Evolutionary conservation across 2,113 vertebrate species (phyloP).

Genomic region (Neogale vison): DNA sequence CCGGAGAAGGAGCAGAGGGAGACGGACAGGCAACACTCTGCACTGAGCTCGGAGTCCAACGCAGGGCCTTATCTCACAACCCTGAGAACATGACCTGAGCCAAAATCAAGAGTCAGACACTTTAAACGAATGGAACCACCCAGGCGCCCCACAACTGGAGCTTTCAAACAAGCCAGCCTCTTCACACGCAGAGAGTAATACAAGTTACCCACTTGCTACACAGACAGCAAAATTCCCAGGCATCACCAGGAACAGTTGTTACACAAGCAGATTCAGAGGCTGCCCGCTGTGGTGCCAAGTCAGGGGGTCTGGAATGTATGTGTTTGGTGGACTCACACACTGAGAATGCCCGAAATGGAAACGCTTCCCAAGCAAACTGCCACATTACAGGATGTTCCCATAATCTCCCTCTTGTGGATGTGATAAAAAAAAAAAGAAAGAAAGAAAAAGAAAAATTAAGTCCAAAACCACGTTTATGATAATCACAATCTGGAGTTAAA

Average conservation of each 20-base stretch:
- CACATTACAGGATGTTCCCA: background rate
- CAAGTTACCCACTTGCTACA: background rate
- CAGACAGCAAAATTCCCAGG: background rate
- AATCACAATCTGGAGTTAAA: background rate
- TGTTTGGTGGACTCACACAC: background rate
- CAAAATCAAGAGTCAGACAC: background rate
- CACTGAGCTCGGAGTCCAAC: background rate
- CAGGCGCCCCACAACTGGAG: background rate
- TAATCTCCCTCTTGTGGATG: too few relatives aligned
- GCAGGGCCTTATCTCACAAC: background rate
- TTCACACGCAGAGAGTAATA: background rate
- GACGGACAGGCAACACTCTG: background rate
- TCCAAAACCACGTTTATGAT: background rate
- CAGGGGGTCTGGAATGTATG: background rate
- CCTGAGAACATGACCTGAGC: background rate
- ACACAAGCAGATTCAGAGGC: background rate
- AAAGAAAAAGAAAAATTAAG: background rate
- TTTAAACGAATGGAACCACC: background rate
- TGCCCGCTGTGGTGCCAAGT: background rate
- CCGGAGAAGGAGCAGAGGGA: background rate
- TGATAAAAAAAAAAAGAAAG: background rate
- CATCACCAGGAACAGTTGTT: background rate
- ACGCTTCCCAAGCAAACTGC: too few relatives aligned
- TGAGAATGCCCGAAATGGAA: background rate
- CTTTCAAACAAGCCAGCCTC: background rate